Conservation (phyloP, 1,140 invertebrate genomes). For the Fragariocoptes setiger region DNA sequence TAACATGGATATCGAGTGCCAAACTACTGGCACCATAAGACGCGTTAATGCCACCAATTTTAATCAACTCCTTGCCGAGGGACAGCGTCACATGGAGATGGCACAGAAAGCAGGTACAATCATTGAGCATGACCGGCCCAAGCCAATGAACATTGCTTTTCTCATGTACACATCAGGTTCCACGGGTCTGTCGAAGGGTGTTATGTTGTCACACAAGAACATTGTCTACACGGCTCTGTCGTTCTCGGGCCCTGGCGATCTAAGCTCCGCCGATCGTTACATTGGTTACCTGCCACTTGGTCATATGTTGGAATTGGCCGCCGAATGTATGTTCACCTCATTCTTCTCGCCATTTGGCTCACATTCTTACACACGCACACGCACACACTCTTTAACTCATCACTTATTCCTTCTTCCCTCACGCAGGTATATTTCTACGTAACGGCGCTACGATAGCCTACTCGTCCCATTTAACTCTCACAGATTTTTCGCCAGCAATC, state of each 20-base stretch:
- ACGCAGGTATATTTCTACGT: no score
- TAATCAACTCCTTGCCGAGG: constrained; percentile 23
- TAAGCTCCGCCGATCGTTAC: constrained; percentile 10
- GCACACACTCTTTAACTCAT: no score
- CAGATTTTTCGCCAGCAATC: constrained; percentile 20
- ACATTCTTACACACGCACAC: no score
- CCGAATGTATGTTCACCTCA: constrained; percentile 7
- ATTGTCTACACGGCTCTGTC: constrained; percentile 5
- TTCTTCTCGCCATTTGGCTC: no score
- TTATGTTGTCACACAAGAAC: constrained; percentile 11
- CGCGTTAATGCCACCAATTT: constrained; percentile 31
- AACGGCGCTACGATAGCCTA: constrained; percentile 9
- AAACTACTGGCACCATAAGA: constrained; percentile 19
- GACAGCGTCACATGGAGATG: no score
- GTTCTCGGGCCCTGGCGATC: not conserved
- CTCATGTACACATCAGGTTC: constrained; percentile 63
- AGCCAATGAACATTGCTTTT: constrained; percentile 48
- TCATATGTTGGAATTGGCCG: constrained; percentile 13
- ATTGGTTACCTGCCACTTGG: constrained; percentile 15
- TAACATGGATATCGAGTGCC: no score
- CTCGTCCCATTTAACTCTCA: constrained; percentile 18
- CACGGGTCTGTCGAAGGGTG: constrained; percentile 6
- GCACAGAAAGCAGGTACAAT: constrained; percentile 18
- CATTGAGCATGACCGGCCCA: constrained; percentile 19
- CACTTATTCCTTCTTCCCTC: constrained; percentile 1